A percentile compares a stretch with the other conserved stretches of the same genome.
Conservation (phyloP, 2,888 invertebrate genomes). For the Selenia dentaria region DNA sequence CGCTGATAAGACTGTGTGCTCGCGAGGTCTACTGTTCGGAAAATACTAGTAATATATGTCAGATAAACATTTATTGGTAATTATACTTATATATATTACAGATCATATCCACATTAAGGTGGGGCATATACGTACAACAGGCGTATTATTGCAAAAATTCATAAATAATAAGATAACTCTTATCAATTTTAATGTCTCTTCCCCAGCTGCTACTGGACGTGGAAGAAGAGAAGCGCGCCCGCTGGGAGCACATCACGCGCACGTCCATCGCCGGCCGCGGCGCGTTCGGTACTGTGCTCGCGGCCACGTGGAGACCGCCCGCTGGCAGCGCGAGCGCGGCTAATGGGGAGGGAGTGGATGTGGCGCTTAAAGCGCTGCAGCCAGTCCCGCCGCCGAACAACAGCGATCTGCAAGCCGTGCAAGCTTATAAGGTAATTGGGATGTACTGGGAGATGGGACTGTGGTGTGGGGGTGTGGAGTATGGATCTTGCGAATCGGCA, state of each 20-base stretch:
- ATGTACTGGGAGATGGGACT: not conserved
- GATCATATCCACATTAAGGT: no score
- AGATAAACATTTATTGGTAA: no score
- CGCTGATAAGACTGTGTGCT: no score
- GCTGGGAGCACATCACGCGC: conserved; percentile 91
- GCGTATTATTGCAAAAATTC: no score
- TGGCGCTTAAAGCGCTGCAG: conserved; percentile 98
- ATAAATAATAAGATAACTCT: no score
- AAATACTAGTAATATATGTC: no score
- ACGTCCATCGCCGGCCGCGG: conserved; percentile 95
- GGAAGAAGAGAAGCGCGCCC: conserved; percentile 91
- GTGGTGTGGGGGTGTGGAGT: no score
- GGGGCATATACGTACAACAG: no score
- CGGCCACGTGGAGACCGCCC: conserved; percentile 88
- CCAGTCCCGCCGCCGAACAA: conserved; percentile 92
- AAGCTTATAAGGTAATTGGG: conserved; percentile 65
- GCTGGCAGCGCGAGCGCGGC: conserved; percentile 84
- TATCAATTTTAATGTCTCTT: no score
- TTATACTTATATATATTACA: no score
- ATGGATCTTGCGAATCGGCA: no score
- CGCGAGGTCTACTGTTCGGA: no score
- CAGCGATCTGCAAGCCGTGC: conserved; percentile 47
- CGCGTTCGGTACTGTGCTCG: conserved; percentile 98
- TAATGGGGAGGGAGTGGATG: conserved; percentile 24
- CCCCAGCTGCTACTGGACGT: conserved; percentile 95